Evolutionary conservation across 2,797 vertebrate genomes (phyloP), one percentile per base, ranked within the genome.

Genomic region (Loriculus beryllinus): DNA sequence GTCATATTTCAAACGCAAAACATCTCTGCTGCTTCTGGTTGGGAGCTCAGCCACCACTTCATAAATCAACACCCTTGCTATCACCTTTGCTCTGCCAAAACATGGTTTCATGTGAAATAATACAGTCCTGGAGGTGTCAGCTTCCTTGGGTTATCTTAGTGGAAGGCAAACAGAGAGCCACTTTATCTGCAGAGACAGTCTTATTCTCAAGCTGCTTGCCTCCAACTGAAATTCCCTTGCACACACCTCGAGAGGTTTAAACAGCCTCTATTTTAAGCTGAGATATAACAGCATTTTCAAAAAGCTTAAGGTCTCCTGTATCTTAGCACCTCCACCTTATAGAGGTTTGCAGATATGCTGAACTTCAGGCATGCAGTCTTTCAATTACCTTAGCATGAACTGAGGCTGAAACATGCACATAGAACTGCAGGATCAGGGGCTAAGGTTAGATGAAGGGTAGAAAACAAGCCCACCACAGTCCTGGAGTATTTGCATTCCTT

Each of bases 61-160:
- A 17, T 88, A 94, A 90, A 96, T 95, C 91, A 89, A 49, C 77
- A 62, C 59, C 62, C 7, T 31, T 12, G n/a, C 92, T 94, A 31
- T 68, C 43, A 1, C 51, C 33, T n/a, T 81, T 31, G 48, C 86
- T 85, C 70, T 43, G 63, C 69, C 71, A 71, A 69, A 82, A 89
- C 72, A 89, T 11, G 1, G 43, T 59, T n/a, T 60, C 63, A 88
- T 39, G n/a, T 45, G 82, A 63, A 82, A 82, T 77, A 88, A 64
- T 18, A 47, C 76, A 65, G 70, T 22, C 52, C 71, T 54, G 51
- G 51, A 85, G 87, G 79, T 33, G 5, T 72, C 68, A 31, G 77
- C 69, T 74, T 72, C 65, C 33, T 15, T 7, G 37, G 4, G 62
- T 78, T 92, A 80, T 90, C 82, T 86, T 4, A 10, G 81, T 43